Percentiles rank a stretch among this genome's conserved stretches.
Conservation (phyloP, 2,113 vertebrate genomes). For the Zootoca vivipara region DNA sequence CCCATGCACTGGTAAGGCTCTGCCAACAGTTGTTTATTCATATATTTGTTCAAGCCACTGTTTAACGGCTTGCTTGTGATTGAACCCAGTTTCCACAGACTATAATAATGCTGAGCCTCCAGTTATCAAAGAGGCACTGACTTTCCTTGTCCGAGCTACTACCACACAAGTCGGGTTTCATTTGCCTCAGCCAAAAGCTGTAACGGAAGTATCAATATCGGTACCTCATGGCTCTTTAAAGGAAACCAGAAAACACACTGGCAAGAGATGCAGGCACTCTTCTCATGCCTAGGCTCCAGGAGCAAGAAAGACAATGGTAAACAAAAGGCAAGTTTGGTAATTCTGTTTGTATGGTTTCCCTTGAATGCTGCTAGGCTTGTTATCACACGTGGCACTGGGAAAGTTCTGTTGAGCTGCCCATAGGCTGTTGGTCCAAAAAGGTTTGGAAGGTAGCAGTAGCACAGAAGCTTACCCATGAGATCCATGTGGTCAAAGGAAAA, state of each 20-base stretch:
- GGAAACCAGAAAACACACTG: neutral
- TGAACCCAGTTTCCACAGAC: constrained; percentile 51
- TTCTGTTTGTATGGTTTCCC: neutral
- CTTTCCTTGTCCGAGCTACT: neutral
- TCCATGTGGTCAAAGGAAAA: no score
- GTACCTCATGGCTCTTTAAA: neutral
- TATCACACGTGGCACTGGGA: neutral
- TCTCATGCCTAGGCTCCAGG: no score
- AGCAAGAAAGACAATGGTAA: neutral
- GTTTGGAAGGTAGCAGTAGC: no score
- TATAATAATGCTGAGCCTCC: constrained; percentile 2
- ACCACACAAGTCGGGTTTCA: neutral
- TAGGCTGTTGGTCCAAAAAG: no score
- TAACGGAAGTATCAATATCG: neutral
- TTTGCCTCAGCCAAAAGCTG: neutral
- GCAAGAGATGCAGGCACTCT: neutral
- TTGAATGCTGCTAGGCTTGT: neutral
- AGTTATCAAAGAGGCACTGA: neutral
- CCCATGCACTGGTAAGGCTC: constrained; percentile 25
- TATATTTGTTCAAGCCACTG: constrained; percentile 17
- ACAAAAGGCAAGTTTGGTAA: neutral
- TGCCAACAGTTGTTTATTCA: constrained; percentile 28
- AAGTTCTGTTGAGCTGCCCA: neutral
- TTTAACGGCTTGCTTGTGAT: constrained; percentile 49
- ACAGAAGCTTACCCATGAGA: no score